Base-by-base conservation (phyloP, 2,797 vertebrate species). In the Sebastes trivittatus region DNA sequence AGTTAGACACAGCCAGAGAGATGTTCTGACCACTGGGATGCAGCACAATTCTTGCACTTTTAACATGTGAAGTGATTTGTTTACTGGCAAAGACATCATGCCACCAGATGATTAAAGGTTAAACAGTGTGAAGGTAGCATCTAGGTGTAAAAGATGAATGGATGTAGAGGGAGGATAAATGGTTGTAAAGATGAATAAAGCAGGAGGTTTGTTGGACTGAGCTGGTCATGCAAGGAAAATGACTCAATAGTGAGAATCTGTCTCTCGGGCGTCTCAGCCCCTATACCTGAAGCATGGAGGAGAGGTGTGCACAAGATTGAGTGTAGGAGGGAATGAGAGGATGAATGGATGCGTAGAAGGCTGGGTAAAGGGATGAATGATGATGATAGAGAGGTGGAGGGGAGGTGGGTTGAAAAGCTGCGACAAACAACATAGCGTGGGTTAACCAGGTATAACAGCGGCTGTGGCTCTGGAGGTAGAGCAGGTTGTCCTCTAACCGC, bases 31-130 rank as follows among this genome's bases (percentile, higher is more conserved):
- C 49, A 6, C 7, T 11, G 10, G 1, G n/a, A 60, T 29, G 10
- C 13, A 10, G 55, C 23, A 27, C 7, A 27, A 3, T 7, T 27
- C 11, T 59, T 55, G 32, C 8, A 27, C 34, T 36, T 70, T 30
- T 30, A 66, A 66, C 13, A 42, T 65, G 25, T 63, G 49, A 73
- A n/a, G 18, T 60, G 52, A 77, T 73, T 54, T 77, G 27, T 87
- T 63, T 46, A 64, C 27, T 29, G 55, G 20, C 18, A 63, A 77
- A 69, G 32, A 62, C 13, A 68, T 42, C 8, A 3, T 34, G 71
- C 58, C 34, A 63, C 32, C 32, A 54, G 30, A 74, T 82, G 75
- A 80, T 71, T 65, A 65, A 64, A 61, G 58, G 30, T 30, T 71
- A 63, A 70, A 62, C 29, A n/a, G 27, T 67, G 55, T 56, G 23